Conservation (phyloP, 2,113 vertebrate species). For the Thalassarche chlororhynchos region DNA sequence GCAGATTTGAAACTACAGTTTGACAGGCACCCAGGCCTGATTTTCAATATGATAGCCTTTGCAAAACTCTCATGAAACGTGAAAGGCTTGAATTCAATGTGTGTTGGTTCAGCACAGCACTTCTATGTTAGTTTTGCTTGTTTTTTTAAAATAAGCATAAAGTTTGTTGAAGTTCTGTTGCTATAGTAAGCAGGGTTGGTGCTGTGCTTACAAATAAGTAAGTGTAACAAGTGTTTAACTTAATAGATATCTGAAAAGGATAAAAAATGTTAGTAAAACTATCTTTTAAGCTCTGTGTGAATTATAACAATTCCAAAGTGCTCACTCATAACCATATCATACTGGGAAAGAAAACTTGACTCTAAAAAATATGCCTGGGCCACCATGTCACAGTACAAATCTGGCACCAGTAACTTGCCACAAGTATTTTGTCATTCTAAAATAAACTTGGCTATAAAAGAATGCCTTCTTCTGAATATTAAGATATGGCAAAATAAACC, state of each 20-base stretch:
- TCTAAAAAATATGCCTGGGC: background rate
- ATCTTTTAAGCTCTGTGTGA: background rate
- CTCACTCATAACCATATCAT: background rate
- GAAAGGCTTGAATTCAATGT: slow-evolving; percentile 1
- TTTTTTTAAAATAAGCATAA: background rate
- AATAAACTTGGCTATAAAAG: background rate
- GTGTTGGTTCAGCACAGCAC: background rate
- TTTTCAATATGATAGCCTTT: background rate
- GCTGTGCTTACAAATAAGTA: background rate
- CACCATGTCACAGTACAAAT: background rate
- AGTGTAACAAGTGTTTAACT: background rate
- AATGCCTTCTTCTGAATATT: background rate
- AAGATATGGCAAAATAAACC: background rate
- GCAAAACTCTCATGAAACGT: background rate
- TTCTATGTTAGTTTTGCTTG: background rate
- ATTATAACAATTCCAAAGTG: background rate
- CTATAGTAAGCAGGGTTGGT: background rate
- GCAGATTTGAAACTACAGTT: background rate
- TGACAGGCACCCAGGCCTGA: background rate
- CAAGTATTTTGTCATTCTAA: background rate
- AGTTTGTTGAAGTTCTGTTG: background rate
- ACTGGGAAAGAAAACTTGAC: background rate
- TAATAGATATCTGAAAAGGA: background rate
- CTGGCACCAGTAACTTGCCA: background rate
- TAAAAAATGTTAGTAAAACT: background rate